Evolutionary conservation across 1,140 invertebrate genomes (phyloP).

Genomic region (Trigoniulus corallinus): DNA sequence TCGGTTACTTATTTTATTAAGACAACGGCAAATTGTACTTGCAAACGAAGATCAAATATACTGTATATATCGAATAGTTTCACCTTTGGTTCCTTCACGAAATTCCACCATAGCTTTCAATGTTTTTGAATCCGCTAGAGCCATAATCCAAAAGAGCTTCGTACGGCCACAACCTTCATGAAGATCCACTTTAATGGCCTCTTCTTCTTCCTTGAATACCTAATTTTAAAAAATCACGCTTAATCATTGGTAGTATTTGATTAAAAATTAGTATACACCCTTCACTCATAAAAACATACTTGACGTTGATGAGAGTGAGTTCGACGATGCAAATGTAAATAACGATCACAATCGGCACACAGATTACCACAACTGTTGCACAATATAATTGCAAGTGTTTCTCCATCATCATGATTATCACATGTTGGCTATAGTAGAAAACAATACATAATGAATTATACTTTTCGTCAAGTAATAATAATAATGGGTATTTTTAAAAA

Average conservation of each 20-base stretch:
- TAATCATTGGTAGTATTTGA: neutral
- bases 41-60: neutral
- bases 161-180: constrained; percentile 91
- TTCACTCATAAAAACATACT: constrained; percentile 30
- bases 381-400: constrained; percentile 78
- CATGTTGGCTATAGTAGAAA: constrained; percentile 55
- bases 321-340: constrained; percentile 75
- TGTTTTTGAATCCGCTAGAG: constrained; percentile 77
- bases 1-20: too few species aligned
- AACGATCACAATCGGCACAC: constrained; percentile 88
- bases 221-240: constrained; percentile 8
- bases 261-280: neutral
- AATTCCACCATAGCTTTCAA: constrained; percentile 90
- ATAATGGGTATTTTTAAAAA: neutral
- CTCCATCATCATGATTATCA: constrained; percentile 91
- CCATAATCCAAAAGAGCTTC: constrained; percentile 86
- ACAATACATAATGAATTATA: constrained; percentile 4
- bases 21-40: neutral
- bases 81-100: constrained; percentile 44
- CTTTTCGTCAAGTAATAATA: neutral
- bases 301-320: constrained; percentile 76
- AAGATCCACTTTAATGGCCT: constrained; percentile 54
- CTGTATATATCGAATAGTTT: neutral
- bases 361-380: constrained; percentile 81
- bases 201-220: constrained; percentile 32